These are phyloP conservation scores for Indicator maculatus DNA, from an alignment of 2,113 vertebrate species.

Conservation along the genomic window DNA sequence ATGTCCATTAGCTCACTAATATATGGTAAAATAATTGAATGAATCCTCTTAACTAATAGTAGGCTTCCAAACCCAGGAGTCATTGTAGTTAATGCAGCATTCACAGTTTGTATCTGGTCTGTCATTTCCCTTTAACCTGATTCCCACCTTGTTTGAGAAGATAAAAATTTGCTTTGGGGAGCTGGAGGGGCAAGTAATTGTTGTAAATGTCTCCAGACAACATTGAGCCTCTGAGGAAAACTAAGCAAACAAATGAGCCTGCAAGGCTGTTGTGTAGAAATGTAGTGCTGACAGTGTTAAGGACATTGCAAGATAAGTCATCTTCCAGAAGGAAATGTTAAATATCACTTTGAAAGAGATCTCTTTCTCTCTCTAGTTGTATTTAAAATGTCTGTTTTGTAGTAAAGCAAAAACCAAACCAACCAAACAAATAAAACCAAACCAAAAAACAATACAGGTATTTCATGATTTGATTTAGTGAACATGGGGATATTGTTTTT, in stretches of 20 bases:
- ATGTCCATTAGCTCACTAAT: neutral
- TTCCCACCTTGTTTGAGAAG: neutral
- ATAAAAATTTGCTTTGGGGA: neutral
- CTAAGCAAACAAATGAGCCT: neutral
- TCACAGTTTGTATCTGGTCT: neutral
- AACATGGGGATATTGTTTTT: neutral
- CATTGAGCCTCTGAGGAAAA: neutral
- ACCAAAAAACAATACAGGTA: neutral
- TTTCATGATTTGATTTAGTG: neutral
- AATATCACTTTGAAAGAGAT: neutral
- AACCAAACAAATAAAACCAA: neutral
- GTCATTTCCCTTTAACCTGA: neutral
- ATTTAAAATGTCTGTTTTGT: slow-evolving; percentile 38
- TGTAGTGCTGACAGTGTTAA: neutral
- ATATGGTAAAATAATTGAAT: neutral
- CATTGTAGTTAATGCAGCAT: neutral
- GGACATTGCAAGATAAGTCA: neutral
- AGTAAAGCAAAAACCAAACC: neutral
- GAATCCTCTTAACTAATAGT: neutral
- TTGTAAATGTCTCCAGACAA: neutral
- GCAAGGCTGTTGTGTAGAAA: neutral
- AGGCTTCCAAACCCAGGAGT: neutral
- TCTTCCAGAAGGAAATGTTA: neutral
- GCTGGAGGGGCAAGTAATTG: neutral
- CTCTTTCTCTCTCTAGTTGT: neutral